Conservation (phyloP, 2,113 vertebrate species). For the Sebastes fasciatus region DNA sequence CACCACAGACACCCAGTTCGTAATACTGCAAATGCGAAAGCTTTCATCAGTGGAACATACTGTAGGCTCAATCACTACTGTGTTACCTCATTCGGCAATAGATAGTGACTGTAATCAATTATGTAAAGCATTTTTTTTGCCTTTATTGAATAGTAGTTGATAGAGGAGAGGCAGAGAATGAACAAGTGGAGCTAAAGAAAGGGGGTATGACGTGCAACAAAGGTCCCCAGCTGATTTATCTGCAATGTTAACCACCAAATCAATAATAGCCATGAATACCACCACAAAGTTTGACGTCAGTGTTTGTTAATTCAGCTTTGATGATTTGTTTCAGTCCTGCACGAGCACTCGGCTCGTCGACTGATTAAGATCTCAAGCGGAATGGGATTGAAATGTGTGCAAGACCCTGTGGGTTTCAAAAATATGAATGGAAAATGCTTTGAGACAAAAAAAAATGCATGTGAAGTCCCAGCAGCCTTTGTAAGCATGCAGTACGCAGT, state of each 20-base stretch:
- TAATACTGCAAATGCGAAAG: neutral
- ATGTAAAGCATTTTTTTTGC: no score
- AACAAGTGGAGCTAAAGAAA: no score
- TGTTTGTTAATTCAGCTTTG: slow-evolving; percentile 7
- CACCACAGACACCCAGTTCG: neutral
- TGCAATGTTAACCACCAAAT: neutral
- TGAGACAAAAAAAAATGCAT: neutral
- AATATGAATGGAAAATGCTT: slow-evolving; percentile 37
- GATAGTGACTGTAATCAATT: no score
- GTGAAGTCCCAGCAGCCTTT: slow-evolving; percentile 5
- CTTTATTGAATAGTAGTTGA: no score
- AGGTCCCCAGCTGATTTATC: neutral
- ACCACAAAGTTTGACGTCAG: slow-evolving; percentile 10
- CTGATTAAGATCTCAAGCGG: slow-evolving; percentile 9
- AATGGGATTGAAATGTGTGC: neutral
- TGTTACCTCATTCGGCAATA: no score
- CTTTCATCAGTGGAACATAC: no score
- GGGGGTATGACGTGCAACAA: neutral
- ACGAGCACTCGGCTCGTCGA: neutral
- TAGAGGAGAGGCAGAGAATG: no score
- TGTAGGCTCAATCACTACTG: no score
- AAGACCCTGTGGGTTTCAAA: slow-evolving; percentile 5
- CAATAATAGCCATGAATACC: neutral
- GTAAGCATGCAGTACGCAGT: neutral
- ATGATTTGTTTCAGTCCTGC: slow-evolving; percentile 11